These are phyloP conservation scores for Alethe castanea DNA, from an alignment of 2,113 vertebrate genomes.

Conservation along the genomic window DNA sequence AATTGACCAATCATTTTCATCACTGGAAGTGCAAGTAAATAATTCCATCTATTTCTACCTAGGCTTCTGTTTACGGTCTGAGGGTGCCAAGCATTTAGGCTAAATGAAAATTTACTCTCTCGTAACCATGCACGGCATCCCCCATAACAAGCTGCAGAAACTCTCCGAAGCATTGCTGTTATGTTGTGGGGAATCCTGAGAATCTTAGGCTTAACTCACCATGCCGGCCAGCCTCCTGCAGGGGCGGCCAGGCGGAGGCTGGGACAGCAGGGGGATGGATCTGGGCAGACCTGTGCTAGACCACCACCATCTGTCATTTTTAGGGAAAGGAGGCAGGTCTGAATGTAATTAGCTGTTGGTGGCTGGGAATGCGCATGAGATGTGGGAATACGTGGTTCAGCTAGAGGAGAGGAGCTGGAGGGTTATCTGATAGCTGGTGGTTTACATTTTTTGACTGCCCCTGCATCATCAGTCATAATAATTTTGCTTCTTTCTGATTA, in stretches of 20 bases:
- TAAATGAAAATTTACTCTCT: slow-evolving; percentile 94
- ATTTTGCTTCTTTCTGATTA: background rate
- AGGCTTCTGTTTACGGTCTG: slow-evolving; percentile 82
- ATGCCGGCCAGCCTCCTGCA: slow-evolving; percentile 68
- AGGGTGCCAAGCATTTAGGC: slow-evolving; percentile 92
- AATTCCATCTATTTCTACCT: slow-evolving; percentile 86
- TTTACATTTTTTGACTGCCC: background rate
- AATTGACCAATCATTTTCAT: slow-evolving; percentile 89
- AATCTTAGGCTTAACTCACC: slow-evolving; percentile 83
- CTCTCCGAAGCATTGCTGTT: slow-evolving; percentile 85
- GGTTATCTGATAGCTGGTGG: background rate
- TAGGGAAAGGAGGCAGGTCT: slow-evolving; percentile 43
- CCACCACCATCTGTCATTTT: slow-evolving; percentile 48
- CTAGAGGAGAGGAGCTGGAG: background rate
- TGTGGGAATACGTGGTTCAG: background rate
- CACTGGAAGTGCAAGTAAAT: slow-evolving; percentile 76
- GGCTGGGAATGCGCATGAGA: slow-evolving; percentile 5
- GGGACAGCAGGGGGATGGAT: background rate
- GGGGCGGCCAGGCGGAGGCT: slow-evolving; percentile 14
- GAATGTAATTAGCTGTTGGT: slow-evolving; percentile 16
- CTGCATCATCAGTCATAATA: background rate
- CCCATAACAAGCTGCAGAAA: slow-evolving; percentile 94
- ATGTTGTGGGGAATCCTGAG: slow-evolving; percentile 91
- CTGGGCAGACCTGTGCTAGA: background rate
- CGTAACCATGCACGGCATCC: slow-evolving; percentile 87